Conservation (phyloP, 37 sponge, comb jelly and placozoan species). For the Halichondria panicea region DNA sequence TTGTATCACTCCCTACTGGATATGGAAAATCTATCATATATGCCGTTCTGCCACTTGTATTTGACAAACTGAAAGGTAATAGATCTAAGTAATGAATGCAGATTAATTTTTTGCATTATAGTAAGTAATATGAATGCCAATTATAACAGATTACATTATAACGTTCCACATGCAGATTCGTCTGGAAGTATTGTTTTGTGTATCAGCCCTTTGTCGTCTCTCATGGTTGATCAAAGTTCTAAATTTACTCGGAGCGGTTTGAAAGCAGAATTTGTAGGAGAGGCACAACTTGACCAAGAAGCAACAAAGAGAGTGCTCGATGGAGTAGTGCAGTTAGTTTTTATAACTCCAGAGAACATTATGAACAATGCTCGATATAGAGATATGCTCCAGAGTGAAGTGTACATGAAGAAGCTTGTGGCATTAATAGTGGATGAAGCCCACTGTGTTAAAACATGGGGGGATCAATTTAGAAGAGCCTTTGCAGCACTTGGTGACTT, state of each 20-base stretch:
- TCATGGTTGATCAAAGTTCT: slow-evolving; percentile 50
- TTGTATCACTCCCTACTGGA: too few species aligned
- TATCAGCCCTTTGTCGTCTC: slow-evolving; percentile 47
- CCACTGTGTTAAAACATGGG: slow-evolving; percentile 60
- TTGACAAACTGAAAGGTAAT: too few species aligned
- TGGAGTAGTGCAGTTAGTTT: slow-evolving; percentile 45
- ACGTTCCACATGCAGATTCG: too few species aligned
- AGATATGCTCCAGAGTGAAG: slow-evolving; percentile 33
- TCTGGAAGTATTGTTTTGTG: slow-evolving; percentile 36
- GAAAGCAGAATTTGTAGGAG: slow-evolving; percentile 57
- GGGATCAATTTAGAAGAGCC: slow-evolving; percentile 41
- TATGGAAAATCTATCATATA: too few species aligned
- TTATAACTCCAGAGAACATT: slow-evolving; percentile 46
- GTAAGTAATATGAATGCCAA: too few species aligned
- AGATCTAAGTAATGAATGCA: too few species aligned
- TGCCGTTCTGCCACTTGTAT: too few species aligned
- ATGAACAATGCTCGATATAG: slow-evolving; percentile 23
- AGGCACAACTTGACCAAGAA: slow-evolving; percentile 27
- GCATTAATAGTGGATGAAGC: slow-evolving; percentile 65
- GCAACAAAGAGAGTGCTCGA: background rate
- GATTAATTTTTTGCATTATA: too few species aligned
- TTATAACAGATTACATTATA: too few species aligned
- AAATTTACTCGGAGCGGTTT: slow-evolving; percentile 25
- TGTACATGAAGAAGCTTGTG: slow-evolving; percentile 30
- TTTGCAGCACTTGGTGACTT: slow-evolving; percentile 19